Conservation (phyloP, 2,888 invertebrate genomes). For the Xylocampa areola region DNA sequence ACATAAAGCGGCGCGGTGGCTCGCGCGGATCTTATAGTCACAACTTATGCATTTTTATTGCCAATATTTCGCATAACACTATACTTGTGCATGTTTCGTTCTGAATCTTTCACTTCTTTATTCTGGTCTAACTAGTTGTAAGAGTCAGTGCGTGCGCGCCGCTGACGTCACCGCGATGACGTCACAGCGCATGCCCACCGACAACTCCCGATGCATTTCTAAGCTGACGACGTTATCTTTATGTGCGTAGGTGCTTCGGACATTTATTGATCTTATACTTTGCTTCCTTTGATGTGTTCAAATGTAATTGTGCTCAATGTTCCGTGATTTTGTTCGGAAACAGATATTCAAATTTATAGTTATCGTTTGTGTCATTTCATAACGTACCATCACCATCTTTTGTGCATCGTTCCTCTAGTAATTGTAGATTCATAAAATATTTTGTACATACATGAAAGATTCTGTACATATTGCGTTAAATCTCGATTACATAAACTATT, state of each 20-base stretch:
- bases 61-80: slow-evolving; percentile 83
- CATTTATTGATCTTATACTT: slow-evolving; percentile 69
- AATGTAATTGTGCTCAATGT: slow-evolving; percentile 84
- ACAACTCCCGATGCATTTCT: slow-evolving; percentile 63
- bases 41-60: slow-evolving; percentile 88
- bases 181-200: slow-evolving; percentile 29
- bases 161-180: slow-evolving; percentile 50
- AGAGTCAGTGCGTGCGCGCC: slow-evolving; percentile 58
- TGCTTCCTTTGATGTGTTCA: slow-evolving; percentile 87
- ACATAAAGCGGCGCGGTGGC: slow-evolving; percentile 75
- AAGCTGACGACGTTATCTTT: slow-evolving; percentile 55
- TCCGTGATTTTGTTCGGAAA: slow-evolving; percentile 68
- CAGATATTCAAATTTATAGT: slow-evolving; percentile 62
- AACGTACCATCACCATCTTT: slow-evolving; percentile 40
- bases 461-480: slow-evolving; percentile 54
- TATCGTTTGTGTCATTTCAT: slow-evolving; percentile 46
- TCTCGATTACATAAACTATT: slow-evolving; percentile 61
- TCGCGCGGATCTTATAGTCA: slow-evolving; percentile 84
- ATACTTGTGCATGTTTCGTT: slow-evolving; percentile 75
- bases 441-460: slow-evolving; percentile 50
- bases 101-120: slow-evolving; percentile 72
- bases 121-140: slow-evolving; percentile 80
- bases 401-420: slow-evolving; percentile 44
- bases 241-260: slow-evolving; percentile 69
- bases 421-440: slow-evolving; percentile 45